Conservation (phyloP, 2,888 invertebrate genomes). For the Neoitamus cyanurus region DNA sequence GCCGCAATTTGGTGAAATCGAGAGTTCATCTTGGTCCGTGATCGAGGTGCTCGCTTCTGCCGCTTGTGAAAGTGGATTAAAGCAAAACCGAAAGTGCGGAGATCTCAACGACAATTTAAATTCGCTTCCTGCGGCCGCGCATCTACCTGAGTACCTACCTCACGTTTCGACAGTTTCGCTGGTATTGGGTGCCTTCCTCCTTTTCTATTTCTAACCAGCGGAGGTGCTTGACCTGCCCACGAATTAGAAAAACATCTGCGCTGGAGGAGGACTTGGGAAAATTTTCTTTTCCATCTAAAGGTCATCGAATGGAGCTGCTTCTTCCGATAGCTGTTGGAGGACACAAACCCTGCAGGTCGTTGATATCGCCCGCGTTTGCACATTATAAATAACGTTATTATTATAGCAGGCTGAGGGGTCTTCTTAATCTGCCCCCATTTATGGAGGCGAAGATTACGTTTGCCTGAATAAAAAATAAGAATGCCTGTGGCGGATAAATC, state of each 20-base stretch:
- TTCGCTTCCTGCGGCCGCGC: background rate
- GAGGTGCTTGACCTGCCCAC: background rate
- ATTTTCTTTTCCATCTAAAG: background rate
- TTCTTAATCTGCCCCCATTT: background rate
- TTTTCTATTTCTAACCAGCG: background rate
- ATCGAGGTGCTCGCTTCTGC: background rate
- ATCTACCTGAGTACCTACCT: background rate
- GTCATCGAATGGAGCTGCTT: background rate
- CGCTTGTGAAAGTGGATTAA: constrained; percentile 18
- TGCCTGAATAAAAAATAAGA: background rate
- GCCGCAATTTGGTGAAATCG: constrained; percentile 16
- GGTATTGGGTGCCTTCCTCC: background rate
- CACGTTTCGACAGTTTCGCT: background rate
- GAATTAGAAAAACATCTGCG: background rate
- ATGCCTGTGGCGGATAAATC: background rate
- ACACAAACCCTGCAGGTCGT: background rate
- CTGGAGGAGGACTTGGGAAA: background rate
- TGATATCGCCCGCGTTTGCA: background rate
- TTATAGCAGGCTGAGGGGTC: background rate
- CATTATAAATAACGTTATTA: background rate
- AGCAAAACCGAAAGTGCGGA: constrained; percentile 14
- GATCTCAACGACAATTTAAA: constrained; percentile 6
- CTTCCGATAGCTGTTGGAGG: background rate
- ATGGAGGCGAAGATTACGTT: background rate
- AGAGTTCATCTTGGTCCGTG: constrained; percentile 1